phyloP scores from a whole-genome alignment of 1,140 invertebrate species.

The Diorhabda elongata region DNA sequence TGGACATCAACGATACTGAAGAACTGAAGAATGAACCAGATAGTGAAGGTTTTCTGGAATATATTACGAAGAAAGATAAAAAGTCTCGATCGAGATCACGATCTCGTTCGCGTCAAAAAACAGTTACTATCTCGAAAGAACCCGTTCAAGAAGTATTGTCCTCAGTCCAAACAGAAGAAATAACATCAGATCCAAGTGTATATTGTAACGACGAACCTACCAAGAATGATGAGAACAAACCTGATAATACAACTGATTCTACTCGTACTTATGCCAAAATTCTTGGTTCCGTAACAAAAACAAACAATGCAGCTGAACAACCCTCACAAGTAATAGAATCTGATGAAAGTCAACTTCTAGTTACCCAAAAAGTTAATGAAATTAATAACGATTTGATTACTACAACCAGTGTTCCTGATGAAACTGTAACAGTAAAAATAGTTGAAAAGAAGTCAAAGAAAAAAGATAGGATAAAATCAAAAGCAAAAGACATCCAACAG shows the following conservation, averaged over 20 bases:
- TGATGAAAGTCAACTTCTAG: too few relatives aligned
- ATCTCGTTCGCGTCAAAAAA: constrained; percentile 29
- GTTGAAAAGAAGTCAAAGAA: neutral
- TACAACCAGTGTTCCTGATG: neutral
- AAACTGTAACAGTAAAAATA: neutral
- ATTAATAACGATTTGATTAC: too few relatives aligned
- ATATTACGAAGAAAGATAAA: constrained; percentile 41
- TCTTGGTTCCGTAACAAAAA: neutral
- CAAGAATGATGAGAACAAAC: neutral
- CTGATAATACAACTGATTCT: neutral
- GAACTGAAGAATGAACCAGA: constrained; percentile 38
- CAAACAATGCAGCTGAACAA: too few relatives aligned
- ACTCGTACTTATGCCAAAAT: neutral
- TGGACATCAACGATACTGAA: neutral
- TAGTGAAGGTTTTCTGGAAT: constrained; percentile 46
- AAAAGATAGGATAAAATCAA: neutral
- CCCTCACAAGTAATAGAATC: too few relatives aligned
- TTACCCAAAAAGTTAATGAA: too few relatives aligned
- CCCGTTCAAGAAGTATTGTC: neutral
- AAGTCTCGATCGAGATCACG: constrained; percentile 43
- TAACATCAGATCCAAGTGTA: neutral
- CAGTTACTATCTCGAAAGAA: too few relatives aligned
- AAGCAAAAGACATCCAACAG: too few relatives aligned
- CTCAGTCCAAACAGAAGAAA: neutral
- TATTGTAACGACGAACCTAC: neutral